A percentile compares a stretch with the other conserved stretches of the same genome.
Evolutionary conservation across 2,888 invertebrate species (phyloP).

Genomic region (Fragum whitleyi): DNA sequence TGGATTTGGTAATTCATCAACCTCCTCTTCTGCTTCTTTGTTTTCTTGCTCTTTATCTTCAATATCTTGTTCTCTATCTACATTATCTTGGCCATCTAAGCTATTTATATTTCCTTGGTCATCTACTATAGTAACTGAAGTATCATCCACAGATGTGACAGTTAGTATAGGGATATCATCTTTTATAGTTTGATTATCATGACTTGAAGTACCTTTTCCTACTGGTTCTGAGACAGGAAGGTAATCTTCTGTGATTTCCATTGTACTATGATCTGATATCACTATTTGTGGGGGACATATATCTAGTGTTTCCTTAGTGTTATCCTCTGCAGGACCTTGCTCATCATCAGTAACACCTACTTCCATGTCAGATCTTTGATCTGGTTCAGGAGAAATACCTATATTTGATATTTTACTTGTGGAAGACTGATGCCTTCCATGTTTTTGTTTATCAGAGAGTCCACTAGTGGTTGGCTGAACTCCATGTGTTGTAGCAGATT

Average conservation of each 20-base stretch:
- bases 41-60: background rate
- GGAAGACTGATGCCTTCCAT: background rate
- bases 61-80: background rate
- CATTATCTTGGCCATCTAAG: no score
- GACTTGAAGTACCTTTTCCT: background rate
- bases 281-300: background rate
- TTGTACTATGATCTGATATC: background rate
- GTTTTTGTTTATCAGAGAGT: slow-evolving; percentile 6
- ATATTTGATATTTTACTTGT: background rate
- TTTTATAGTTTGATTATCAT: no score
- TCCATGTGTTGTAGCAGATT: slow-evolving; percentile 26
- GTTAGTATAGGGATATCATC: background rate
- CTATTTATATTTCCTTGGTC: background rate
- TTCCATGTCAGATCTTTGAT: background rate
- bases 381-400: no score
- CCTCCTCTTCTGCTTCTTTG: background rate
- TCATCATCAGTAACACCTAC: background rate
- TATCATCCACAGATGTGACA: background rate
- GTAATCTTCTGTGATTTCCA: background rate
- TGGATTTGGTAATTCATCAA: background rate
- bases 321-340: background rate
- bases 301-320: background rate
- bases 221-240: background rate
- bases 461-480: background rate
- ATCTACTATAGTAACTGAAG: no score